Conservation (phyloP, 2,888 invertebrate species). For the Dryadula phaetusa region DNA sequence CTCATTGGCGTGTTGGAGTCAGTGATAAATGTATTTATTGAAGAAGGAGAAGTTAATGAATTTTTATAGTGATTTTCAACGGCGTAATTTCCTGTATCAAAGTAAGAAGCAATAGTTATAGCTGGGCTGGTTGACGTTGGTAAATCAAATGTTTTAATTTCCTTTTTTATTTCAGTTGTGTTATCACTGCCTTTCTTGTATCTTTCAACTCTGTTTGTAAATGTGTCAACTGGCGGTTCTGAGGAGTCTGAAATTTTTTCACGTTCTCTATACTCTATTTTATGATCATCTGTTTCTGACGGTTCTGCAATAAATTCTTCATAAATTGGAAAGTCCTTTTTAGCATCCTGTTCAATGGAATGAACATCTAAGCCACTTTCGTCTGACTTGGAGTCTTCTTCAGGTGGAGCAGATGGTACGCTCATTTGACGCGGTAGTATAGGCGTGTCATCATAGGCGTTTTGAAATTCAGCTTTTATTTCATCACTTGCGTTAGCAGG, state of each 20-base stretch:
- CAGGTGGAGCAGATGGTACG: slow-evolving; percentile 67
- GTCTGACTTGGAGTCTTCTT: slow-evolving; percentile 70
- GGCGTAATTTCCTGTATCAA: slow-evolving; percentile 78
- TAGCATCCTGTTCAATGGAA: slow-evolving; percentile 77
- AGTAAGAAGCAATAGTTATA: slow-evolving; percentile 72
- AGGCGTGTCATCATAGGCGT: slow-evolving; percentile 58
- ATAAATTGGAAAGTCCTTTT: slow-evolving; percentile 71
- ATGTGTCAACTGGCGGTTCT: slow-evolving; percentile 60
- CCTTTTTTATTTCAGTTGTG: slow-evolving; percentile 44
- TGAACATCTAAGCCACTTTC: slow-evolving; percentile 73
- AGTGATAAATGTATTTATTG: slow-evolving; percentile 42
- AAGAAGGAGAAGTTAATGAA: slow-evolving; percentile 57
- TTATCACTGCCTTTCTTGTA: slow-evolving; percentile 59
- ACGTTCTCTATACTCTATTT: slow-evolving; percentile 63
- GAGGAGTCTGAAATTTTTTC: slow-evolving; percentile 59
- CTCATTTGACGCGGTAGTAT: slow-evolving; percentile 58
- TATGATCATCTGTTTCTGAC: slow-evolving; percentile 71
- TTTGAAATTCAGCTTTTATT: slow-evolving; percentile 66
- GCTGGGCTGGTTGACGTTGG: slow-evolving; percentile 56
- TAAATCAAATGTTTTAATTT: slow-evolving; percentile 44
- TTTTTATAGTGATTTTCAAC: slow-evolving; percentile 73
- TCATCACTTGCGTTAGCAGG: slow-evolving; percentile 69
- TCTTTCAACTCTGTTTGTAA: slow-evolving; percentile 72
- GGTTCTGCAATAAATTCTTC: slow-evolving; percentile 75
- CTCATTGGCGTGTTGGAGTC: slow-evolving; percentile 49